Evolutionary conservation across 1,140 invertebrate species (phyloP), one percentile per base, ranked within the genome.

Genomic region (Calephelis virginiensis): DNA sequence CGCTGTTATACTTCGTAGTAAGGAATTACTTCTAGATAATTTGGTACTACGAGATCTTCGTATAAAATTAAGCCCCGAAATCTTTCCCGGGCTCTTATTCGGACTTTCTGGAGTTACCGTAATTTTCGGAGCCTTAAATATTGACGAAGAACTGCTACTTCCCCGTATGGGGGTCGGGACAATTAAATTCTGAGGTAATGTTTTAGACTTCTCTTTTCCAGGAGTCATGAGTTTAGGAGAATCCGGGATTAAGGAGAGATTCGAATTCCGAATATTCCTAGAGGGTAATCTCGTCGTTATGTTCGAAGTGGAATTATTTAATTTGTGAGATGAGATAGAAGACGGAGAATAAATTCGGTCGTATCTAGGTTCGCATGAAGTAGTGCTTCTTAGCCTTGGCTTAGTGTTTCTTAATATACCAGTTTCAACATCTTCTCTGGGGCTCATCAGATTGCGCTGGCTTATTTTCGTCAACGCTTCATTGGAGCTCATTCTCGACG

Each of bases 41-140:
- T 95, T 96, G 1, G 94, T 95, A 71, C 94, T 95, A 73, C 95
- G 94, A 1, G 95, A 94, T 49, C 94, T 86, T 8, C 95, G 89
- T 68, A 95, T 94, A 48, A 94, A 93, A 78, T 92, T 93, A 0
- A 94, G 77, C 13, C 91, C 89, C 14, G 92, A 92, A 68, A 89
- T 83, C 75, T 91, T 93, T 46, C 92, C 92, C 7, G 92, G 83
- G 72, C 89, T 85, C 70, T 83, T 90, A 63, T 85, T 89, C n/a
- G 87, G 83, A 77, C 86, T 90, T 37, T 90, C 89, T 12, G 89
- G 85, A 40, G 86, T 88, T 28, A 87, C 81, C 0, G 85, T 90
- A 67, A 89, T 90, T 74, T 80, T 85, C 38, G 91, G 90, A 6
- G 89, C 83, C 74, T 83, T 85, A 73, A 92, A 92, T 74, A 92